Conservation (phyloP, 2,797 vertebrate genomes). For the Delichon dasypus region DNA sequence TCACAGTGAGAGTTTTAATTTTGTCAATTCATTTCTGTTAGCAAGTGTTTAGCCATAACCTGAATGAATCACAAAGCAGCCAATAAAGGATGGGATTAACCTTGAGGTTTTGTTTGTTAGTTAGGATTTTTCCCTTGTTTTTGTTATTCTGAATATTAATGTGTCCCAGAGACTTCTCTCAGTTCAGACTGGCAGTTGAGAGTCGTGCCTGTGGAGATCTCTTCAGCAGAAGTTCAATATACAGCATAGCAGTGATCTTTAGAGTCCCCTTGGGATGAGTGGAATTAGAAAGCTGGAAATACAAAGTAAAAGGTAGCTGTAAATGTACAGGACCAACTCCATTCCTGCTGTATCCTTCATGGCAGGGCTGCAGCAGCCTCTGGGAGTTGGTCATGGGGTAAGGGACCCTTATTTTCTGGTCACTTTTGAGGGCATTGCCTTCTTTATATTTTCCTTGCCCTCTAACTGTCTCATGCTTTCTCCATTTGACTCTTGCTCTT, state of each 20-base stretch:
- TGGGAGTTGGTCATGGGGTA: rapidly evolving
- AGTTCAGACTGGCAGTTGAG: not conserved
- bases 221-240: not conserved
- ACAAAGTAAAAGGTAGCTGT: not conserved
- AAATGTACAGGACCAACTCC: not conserved
- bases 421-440: not conserved
- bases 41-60: not conserved
- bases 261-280: not conserved
- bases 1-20: not conserved
- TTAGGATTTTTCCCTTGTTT: not conserved
- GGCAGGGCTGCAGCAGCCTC: not conserved
- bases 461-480: not conserved
- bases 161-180: not conserved
- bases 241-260: not conserved
- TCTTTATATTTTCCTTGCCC: not conserved
- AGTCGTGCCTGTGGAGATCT: not conserved
- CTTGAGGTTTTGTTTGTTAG: not conserved
- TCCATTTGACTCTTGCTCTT: not conserved
- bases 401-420: not conserved
- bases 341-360: not conserved
- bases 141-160: not conserved
- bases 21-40: not conserved
- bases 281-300: not conserved
- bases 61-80: not conserved
- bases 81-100: not conserved